Percentiles rank a stretch among this genome's conserved stretches.
Evolutionary conservation across 2,888 invertebrate genomes (phyloP).

Genomic region (Apamea sordens): DNA sequence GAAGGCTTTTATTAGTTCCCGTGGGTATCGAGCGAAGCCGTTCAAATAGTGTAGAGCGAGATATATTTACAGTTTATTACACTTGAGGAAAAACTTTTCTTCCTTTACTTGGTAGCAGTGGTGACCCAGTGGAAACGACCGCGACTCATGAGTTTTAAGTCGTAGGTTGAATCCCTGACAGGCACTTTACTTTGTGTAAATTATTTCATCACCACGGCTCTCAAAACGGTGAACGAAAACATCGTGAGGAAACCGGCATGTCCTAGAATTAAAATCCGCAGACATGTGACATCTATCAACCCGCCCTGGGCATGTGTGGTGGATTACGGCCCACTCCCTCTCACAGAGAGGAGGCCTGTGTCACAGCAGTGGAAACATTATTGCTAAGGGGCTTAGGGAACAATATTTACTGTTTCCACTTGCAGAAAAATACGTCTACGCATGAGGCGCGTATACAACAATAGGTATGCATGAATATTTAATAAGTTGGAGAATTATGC

Average conservation of each 20-base stretch:
- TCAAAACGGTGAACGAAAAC: neutral
- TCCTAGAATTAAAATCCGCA: neutral
- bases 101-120: neutral
- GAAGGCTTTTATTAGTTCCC: slow-evolving; percentile 44
- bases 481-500: slow-evolving; percentile 20
- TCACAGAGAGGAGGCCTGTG: neutral
- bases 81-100: slow-evolving; percentile 5
- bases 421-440: neutral
- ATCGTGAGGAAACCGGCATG: neutral
- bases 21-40: slow-evolving; percentile 26
- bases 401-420: neutral
- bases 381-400: neutral
- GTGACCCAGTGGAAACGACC: neutral
- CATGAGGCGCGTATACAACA: neutral
- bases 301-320: fast-evolving
- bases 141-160: neutral
- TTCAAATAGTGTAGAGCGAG: slow-evolving; percentile 18
- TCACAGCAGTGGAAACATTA: neutral
- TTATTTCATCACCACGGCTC: neutral
- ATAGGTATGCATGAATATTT: slow-evolving; percentile 27
- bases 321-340: neutral
- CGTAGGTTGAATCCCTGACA: neutral
- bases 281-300: neutral
- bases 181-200: neutral
- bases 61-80: slow-evolving; percentile 44